Conservation (phyloP, 1,140 invertebrate species). For the Magallana gigas region DNA sequence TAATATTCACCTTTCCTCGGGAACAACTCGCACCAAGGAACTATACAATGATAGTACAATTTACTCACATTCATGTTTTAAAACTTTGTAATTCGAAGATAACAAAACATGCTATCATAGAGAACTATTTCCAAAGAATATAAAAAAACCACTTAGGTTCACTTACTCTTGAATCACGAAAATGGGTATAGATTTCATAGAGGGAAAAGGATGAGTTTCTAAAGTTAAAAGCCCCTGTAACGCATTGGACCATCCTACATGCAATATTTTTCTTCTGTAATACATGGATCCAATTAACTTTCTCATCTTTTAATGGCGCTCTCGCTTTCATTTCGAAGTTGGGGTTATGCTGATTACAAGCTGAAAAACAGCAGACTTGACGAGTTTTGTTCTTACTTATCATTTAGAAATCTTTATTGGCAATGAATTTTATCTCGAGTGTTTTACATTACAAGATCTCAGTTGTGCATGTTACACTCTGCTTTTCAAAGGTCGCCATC, state of each 20-base stretch:
- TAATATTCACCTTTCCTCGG: not conserved
- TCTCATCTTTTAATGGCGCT: slow-evolving; percentile 18
- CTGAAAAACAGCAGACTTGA: not conserved
- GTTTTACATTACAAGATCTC: slow-evolving; percentile 19
- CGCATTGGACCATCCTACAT: not conserved
- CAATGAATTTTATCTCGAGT: slow-evolving; percentile 34
- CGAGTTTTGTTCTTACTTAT: slow-evolving; percentile 34
- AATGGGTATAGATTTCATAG: too few relatives aligned
- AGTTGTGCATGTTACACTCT: slow-evolving; percentile 7
- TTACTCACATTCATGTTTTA: too few relatives aligned
- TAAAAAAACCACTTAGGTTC: not conserved
- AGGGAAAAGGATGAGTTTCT: not conserved
- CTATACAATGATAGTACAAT: too few relatives aligned
- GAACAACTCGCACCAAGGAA: not conserved
- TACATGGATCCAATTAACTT: slow-evolving; percentile 20
- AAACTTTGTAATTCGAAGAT: too few relatives aligned
- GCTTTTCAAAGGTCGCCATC: slow-evolving; percentile 2
- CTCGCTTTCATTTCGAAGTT: slow-evolving; percentile 28
- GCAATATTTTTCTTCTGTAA: not conserved
- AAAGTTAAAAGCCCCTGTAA: not conserved
- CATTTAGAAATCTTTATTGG: slow-evolving; percentile 27
- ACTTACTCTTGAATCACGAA: not conserved
- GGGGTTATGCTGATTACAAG: slow-evolving; percentile 22
- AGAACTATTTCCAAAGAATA: too few relatives aligned
- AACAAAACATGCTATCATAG: too few relatives aligned